Percentiles rank a stretch among this genome's conserved stretches.
Evolutionary conservation across 2,797 vertebrate species (phyloP).

Genomic region (Urophycis tenuis): DNA sequence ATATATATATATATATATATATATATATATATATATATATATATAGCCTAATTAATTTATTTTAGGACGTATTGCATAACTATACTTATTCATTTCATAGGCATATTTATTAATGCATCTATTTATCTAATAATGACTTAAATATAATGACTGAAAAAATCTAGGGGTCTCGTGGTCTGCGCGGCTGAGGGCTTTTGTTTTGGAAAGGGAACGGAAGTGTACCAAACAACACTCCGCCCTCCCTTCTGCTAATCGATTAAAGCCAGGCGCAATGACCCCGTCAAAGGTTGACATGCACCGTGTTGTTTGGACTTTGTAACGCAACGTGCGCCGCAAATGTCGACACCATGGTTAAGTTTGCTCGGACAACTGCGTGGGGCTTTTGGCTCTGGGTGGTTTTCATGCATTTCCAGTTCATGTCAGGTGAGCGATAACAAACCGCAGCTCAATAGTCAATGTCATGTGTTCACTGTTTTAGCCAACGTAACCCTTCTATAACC

Average conservation of each 20-base stretch:
- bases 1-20: too few relatives aligned
- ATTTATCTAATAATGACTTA: too few relatives aligned
- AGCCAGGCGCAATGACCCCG: not conserved
- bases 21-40: too few relatives aligned
- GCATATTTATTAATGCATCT: too few relatives aligned
- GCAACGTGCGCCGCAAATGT: slow-evolving; percentile 17
- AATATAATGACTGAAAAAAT: not conserved
- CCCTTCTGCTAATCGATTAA: not conserved
- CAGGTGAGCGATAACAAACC: slow-evolving; percentile 44
- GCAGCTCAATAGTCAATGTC: not conserved
- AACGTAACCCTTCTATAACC: not conserved
- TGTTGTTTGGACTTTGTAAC: not conserved
- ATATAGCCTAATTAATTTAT: too few relatives aligned
- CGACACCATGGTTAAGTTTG: slow-evolving; percentile 32
- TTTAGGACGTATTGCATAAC: too few relatives aligned
- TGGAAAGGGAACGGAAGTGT: not conserved
- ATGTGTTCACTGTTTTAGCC: not conserved
- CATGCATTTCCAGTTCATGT: slow-evolving; percentile 25
- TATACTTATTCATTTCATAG: too few relatives aligned
- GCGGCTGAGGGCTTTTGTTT: not conserved
- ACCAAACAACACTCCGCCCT: not conserved
- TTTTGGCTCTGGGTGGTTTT: slow-evolving; percentile 39
- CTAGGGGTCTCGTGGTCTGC: not conserved
- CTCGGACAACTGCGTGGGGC: slow-evolving; percentile 7
- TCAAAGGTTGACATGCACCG: not conserved